A percentile compares a stretch with the other conserved stretches of the same genome.
Conservation (phyloP, 2,888 invertebrate genomes). For the Euplagia quadripunctaria region DNA sequence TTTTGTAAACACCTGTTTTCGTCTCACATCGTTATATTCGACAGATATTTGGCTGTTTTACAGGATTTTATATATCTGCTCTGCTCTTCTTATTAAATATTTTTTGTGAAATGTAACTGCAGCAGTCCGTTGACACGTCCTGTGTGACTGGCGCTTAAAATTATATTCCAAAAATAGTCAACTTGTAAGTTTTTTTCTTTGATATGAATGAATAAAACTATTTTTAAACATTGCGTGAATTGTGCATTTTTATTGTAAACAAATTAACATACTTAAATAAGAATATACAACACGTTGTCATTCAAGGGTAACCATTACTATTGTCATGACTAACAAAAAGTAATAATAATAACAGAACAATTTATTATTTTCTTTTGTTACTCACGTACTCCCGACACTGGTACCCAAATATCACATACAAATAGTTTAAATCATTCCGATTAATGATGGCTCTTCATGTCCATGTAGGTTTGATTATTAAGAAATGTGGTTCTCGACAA, state of each 20-base stretch:
- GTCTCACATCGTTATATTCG: too few species aligned
- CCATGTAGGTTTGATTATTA: constrained; percentile 83
- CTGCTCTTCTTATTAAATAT: not conserved
- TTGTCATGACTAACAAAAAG: constrained; percentile 30
- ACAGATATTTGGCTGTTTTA: not conserved
- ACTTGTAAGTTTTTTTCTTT: constrained; percentile 20
- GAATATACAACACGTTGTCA: constrained; percentile 48
- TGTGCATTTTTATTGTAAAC: constrained; percentile 60
- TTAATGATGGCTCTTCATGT: constrained; percentile 72
- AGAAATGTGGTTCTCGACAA: constrained; percentile 86
- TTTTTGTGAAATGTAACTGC: not conserved
- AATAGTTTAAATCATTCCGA: constrained; percentile 54
- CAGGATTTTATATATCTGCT: not conserved
- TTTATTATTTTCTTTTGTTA: constrained; percentile 36
- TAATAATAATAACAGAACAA: constrained; percentile 29
- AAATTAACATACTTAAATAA: constrained; percentile 57
- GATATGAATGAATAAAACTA: constrained; percentile 40
- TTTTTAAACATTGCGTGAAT: constrained; percentile 53
- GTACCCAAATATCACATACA: constrained; percentile 77
- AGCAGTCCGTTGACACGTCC: not conserved
- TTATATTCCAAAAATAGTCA: constrained; percentile 32
- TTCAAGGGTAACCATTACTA: constrained; percentile 39
- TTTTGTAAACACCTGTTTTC: too few species aligned
- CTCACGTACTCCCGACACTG: constrained; percentile 34
- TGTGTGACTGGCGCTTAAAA: not conserved